Evolutionary conservation across 2,113 vertebrate species (phyloP).

Genomic region (Percopsis transmontana): DNA sequence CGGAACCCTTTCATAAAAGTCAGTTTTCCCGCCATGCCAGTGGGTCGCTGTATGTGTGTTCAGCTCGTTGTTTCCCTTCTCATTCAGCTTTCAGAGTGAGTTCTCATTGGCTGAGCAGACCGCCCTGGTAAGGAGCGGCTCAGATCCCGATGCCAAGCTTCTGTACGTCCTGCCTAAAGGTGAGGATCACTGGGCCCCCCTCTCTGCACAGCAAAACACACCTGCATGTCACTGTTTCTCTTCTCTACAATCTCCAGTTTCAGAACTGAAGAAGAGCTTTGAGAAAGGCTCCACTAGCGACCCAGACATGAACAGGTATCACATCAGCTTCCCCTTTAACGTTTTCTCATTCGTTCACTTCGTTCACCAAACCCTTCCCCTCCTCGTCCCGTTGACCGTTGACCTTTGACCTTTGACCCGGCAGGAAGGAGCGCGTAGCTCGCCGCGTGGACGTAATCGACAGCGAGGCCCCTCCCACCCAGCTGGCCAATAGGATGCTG

Average conservation of each 20-base stretch:
- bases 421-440: conserved; percentile 94
- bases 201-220: neutral
- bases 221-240: neutral
- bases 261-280: conserved; percentile 95
- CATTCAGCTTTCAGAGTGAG: conserved; percentile 87
- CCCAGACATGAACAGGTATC: conserved; percentile 93
- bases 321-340: neutral
- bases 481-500: conserved; percentile 88
- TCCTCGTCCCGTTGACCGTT: neutral
- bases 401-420: neutral
- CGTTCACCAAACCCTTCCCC: neutral
- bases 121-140: conserved; percentile 79
- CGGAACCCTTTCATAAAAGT: no score
- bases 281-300: conserved; percentile 79
- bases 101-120: conserved; percentile 81
- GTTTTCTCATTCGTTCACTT: neutral
- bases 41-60: neutral
- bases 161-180: conserved; percentile 89
- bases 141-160: conserved; percentile 85
- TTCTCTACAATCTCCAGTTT: conserved; percentile 78
- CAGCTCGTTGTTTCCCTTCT: conserved; percentile 2
- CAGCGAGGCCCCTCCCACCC: conserved; percentile 86
- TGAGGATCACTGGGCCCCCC: conserved; percentile 56
- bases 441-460: conserved; percentile 94
- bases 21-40: no score